Percentiles rank a stretch among this genome's conserved stretches.
Evolutionary conservation across 2,113 vertebrate genomes (phyloP).

Genomic region (Proteles cristata): DNA sequence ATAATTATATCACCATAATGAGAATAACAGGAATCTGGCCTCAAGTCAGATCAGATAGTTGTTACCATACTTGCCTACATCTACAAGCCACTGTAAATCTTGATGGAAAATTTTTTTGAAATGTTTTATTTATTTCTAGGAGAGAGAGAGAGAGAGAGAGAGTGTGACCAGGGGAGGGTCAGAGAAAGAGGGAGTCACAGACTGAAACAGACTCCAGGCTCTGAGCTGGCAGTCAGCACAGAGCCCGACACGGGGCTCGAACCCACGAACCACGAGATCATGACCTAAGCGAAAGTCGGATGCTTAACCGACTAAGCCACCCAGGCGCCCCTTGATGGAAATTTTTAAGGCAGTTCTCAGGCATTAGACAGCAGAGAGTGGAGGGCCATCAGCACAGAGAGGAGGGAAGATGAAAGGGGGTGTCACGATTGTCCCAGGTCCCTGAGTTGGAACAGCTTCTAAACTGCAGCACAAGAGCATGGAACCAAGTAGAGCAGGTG

Average conservation of each 20-base stretch:
- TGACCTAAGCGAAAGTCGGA: no score
- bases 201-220: no score
- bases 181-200: no score
- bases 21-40: neutral
- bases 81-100: neutral
- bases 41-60: neutral
- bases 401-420: neutral
- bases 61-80: neutral
- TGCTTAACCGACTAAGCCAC: no score
- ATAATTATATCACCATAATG: neutral
- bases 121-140: no score
- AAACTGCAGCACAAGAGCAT: fast-evolving
- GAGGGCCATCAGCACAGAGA: neutral
- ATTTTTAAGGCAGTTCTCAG: neutral
- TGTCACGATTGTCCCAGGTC: neutral
- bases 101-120: neutral
- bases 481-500: neutral
- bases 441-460: neutral
- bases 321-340: neutral
- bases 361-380: neutral
- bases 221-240: no score
- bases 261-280: no score
- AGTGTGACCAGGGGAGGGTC: no score
- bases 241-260: no score
- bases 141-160: no score